Evolutionary conservation across 2,113 vertebrate genomes (phyloP).

Genomic region (Crotalus viridis): DNA sequence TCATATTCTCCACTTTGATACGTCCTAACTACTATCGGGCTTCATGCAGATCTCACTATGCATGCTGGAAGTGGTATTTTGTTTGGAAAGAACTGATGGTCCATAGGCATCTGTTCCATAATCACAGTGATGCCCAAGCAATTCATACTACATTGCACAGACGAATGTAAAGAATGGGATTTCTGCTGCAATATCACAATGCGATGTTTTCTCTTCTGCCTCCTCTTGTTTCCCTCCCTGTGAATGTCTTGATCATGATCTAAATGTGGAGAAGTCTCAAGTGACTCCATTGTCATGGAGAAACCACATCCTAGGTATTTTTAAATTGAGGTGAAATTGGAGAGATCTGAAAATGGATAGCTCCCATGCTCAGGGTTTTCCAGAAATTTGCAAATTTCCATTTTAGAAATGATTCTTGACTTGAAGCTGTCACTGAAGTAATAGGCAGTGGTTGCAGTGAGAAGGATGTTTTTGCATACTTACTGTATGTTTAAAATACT

Average conservation of each 20-base stretch:
- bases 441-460: neutral
- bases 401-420: neutral
- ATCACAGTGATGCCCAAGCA: neutral
- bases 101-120: neutral
- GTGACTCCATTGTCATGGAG: neutral
- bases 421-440: neutral
- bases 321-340: neutral
- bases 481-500: neutral
- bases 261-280: neutral
- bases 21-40: neutral
- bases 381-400: neutral
- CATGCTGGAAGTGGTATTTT: neutral
- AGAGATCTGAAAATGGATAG: neutral
- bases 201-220: neutral
- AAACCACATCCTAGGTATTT: neutral
- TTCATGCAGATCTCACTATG: neutral
- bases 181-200: neutral
- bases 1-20: neutral
- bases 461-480: neutral
- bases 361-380: neutral
- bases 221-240: neutral
- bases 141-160: neutral
- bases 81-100: neutral
- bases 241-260: neutral
- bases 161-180: neutral